A percentile compares a stretch with the other conserved stretches of the same genome.
phyloP scores from a whole-genome alignment of 2,797 vertebrate genomes.

The Chelonia mydas region DNA sequence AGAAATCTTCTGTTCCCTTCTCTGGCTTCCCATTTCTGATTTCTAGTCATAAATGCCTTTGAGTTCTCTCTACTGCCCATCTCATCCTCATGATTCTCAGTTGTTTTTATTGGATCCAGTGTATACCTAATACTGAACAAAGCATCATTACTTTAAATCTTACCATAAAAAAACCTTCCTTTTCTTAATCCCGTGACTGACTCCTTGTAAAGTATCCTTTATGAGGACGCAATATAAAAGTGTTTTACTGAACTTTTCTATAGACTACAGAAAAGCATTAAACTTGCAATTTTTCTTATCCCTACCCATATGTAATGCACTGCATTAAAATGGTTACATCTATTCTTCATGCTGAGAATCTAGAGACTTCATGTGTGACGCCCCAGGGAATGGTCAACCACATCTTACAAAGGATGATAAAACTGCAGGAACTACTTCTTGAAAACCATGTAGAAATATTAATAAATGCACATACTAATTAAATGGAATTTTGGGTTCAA shows the following conservation, averaged over 20 bases:
- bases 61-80: background rate
- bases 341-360: background rate
- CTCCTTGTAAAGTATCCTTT: background rate
- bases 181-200: background rate
- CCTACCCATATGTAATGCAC: accelerated
- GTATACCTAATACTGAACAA: background rate
- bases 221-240: background rate
- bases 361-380: background rate
- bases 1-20: background rate
- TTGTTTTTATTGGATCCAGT: background rate
- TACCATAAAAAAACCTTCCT: background rate
- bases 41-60: background rate
- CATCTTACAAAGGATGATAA: background rate
- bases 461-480: background rate
- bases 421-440: background rate
- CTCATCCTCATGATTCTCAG: background rate
- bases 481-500: background rate
- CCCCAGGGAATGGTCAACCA: background rate
- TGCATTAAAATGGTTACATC: background rate
- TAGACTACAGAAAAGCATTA: background rate
- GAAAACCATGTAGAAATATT: background rate
- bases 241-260: background rate
- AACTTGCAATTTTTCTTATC: background rate
- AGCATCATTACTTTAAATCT: background rate
- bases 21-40: background rate